Evolutionary conservation across 2,113 vertebrate species (phyloP), one percentile per base, ranked within the genome.

Genomic region (Paracanthobrama guichenoti): DNA sequence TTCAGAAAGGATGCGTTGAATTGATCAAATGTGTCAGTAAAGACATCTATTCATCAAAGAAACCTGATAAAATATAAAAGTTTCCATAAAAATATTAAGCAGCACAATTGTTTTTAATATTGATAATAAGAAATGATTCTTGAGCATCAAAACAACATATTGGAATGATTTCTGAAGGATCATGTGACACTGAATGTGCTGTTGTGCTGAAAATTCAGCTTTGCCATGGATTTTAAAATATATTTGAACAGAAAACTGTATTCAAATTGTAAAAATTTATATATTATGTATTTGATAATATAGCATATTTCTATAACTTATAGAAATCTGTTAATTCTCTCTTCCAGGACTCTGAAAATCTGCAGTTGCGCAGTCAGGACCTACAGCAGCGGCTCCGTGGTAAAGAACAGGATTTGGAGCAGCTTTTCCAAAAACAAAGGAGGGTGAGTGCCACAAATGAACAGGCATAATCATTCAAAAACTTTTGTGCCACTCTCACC

Each of bases 401-500:
- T 7, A 99, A 98, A 91, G 97, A 99, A 71, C 94, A 90, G 81
- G 97, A 99, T 82, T 90, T 98, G 88, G 95, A 98, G 14, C 91
- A 94, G 22, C 90, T 98, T 64, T 84, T 88, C 84, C 94, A 96
- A 80, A 97, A 96, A 66, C 97, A 98, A 92, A 96, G 92, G 86
- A 83, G 84, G 92, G 97, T 97, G 89, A 87, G 88, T 84, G 44
- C 14, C 16, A 39, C 20, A 3, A 16, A 11, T 0, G 35, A 80
- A 74, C 3, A 53, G 1, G 6, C 20, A 18, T n/a, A 12, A 35
- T 39, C 42, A 39, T 48, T n/a, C 26, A 39, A 50, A 80, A 46
- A 7, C 0, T 59, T 20, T 66, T 48, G 24, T 84, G 22, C 2
- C 24, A 20, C 39, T n/a, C 20, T 4, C 16, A 20, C 8, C 31